Evolutionary conservation across 1,140 invertebrate species (phyloP).

Genomic region (Eupeodes corollae): DNA sequence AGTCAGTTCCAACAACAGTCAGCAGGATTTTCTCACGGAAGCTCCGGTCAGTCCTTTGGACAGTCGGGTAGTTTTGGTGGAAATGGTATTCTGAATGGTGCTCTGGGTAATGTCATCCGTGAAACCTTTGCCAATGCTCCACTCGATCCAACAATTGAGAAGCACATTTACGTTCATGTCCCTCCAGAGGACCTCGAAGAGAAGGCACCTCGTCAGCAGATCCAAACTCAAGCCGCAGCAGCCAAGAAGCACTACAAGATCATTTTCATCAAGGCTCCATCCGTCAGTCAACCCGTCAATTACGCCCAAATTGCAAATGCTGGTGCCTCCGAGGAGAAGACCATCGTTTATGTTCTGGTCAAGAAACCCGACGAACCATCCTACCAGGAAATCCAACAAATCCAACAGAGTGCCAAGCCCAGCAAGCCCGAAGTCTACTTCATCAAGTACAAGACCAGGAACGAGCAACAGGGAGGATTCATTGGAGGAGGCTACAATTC

Average conservation of each 20-base stretch:
- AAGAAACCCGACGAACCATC: constrained; percentile 53
- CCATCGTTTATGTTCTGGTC: constrained; percentile 68
- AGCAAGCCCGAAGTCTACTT: constrained; percentile 45
- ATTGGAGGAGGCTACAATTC: too few species aligned
- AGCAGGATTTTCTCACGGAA: too few species aligned
- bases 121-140: constrained; percentile 10
- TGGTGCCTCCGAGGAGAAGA: constrained; percentile 62
- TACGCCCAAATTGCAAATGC: constrained; percentile 42
- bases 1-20: too few species aligned
- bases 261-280: constrained; percentile 71
- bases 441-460: constrained; percentile 49
- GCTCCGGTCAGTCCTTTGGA: neutral
- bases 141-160: constrained; percentile 11
- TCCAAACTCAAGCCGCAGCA: constrained; percentile 16
- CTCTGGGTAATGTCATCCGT: constrained; percentile 8
- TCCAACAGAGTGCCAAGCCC: constrained; percentile 44
- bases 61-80: neutral
- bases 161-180: constrained; percentile 44
- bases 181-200: constrained; percentile 42
- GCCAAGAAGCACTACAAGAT: constrained; percentile 71
- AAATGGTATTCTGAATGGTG: constrained; percentile 4
- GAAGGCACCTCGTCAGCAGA: neutral
- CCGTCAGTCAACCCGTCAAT: constrained; percentile 48
- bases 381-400: constrained; percentile 59
- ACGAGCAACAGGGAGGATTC: constrained; percentile 30